Conservation (phyloP, 2,888 invertebrate species). For the Plebejus argus region DNA sequence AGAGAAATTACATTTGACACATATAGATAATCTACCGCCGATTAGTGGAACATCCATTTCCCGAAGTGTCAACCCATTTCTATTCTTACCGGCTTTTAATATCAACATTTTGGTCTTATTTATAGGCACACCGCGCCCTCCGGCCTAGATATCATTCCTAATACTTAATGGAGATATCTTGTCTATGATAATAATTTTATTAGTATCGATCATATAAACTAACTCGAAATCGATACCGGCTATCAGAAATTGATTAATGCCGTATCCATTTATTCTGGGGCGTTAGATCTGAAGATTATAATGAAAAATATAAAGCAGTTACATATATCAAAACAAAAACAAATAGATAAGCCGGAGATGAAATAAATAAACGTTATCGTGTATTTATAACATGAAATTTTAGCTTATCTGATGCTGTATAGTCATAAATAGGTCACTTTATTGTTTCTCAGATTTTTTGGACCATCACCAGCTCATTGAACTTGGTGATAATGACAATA, state of each 20-base stretch:
- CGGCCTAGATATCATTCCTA: conserved; percentile 56
- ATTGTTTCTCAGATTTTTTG: conserved; percentile 63
- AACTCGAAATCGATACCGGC: conserved; percentile 55
- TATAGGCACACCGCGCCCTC: conserved; percentile 41
- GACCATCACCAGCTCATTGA: conserved; percentile 57
- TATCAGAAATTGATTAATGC: conserved; percentile 64
- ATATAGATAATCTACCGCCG: conserved; percentile 22
- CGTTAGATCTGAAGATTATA: conserved; percentile 54
- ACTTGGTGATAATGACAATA: conserved; percentile 42
- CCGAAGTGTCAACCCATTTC: conserved; percentile 27
- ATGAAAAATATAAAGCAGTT: conserved; percentile 56
- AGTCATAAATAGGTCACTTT: conserved; percentile 74
- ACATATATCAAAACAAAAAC: conserved; percentile 46
- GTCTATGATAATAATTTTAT: conserved; percentile 73
- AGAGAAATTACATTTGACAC: conserved; percentile 27
- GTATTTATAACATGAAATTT: conserved; percentile 71
- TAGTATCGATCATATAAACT: conserved; percentile 45
- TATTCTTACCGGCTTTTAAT: conserved; percentile 20
- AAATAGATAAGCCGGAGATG: conserved; percentile 36
- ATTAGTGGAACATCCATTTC: conserved; percentile 23
- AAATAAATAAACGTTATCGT: conserved; percentile 50
- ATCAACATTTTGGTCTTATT: conserved; percentile 32
- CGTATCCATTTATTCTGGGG: conserved; percentile 44
- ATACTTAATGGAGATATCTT: conserved; percentile 77
- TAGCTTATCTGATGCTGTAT: conserved; percentile 64